phyloP scores from a whole-genome alignment of 1,140 invertebrate genomes.

The Drosophila orosa region DNA sequence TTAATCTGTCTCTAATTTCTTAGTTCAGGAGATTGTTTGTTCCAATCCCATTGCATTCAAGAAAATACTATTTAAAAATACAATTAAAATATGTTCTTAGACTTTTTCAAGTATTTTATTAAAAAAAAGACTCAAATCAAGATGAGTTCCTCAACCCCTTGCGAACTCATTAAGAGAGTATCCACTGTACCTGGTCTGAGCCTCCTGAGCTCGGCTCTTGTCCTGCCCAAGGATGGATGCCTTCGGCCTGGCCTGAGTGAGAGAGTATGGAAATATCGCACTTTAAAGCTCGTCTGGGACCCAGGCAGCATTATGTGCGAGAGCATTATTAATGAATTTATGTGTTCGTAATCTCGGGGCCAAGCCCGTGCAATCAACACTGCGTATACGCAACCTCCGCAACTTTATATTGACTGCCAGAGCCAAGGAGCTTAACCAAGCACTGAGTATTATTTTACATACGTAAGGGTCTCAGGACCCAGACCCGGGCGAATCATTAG shows the following conservation, averaged over 20 bases:
- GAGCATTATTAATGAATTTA: constrained; percentile 75
- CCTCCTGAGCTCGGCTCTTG: constrained; percentile 9
- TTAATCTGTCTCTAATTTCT: too few relatives aligned
- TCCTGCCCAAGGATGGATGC: constrained; percentile 1
- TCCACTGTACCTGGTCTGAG: background rate
- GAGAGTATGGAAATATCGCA: constrained; percentile 26
- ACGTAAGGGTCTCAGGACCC: background rate
- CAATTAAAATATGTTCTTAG: background rate
- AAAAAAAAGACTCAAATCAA: background rate
- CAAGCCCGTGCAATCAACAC: constrained; percentile 21
- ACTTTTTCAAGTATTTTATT: background rate
- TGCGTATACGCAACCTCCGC: constrained; percentile 11
- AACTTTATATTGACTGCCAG: constrained; percentile 18
- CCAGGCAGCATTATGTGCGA: constrained; percentile 51
- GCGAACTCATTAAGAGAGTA: background rate
- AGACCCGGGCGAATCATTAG: constrained; percentile 40
- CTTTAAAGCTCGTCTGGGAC: constrained; percentile 63
- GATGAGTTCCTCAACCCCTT: too few relatives aligned
- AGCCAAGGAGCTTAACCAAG: constrained; percentile 26
- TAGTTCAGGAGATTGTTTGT: background rate
- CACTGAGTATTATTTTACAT: constrained; percentile 28
- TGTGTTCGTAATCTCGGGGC: constrained; percentile 57
- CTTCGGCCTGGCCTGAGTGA: constrained; percentile 14
- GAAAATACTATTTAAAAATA: background rate
- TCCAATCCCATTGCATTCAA: background rate